Percentiles rank a stretch among this genome's conserved stretches.
Conservation (phyloP, 2,888 invertebrate species). For the Andrena bicolor region DNA sequence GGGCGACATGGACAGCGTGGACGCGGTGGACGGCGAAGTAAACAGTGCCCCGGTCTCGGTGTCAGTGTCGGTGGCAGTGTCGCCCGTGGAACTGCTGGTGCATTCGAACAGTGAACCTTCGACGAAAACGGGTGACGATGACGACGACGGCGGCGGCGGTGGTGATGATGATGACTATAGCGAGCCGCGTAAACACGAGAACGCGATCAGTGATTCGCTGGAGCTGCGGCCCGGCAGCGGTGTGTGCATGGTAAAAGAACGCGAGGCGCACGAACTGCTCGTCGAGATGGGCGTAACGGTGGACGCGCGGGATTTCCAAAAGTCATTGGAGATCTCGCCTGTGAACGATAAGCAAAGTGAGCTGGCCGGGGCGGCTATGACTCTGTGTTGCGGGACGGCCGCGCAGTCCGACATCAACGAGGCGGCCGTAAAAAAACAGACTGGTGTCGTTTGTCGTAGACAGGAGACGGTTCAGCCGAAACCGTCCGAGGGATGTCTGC, state of each 20-base stretch:
- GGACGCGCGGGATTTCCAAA: conserved; percentile 53
- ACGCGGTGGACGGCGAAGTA: conserved; percentile 82
- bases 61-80: conserved; percentile 70
- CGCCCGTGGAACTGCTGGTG: conserved; percentile 72
- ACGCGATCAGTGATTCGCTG: conserved; percentile 74
- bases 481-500: conserved; percentile 89
- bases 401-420: conserved; percentile 71
- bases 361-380: conserved; percentile 81
- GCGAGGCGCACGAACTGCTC: conserved; percentile 63
- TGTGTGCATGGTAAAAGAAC: conserved; percentile 59
- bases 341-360: conserved; percentile 76
- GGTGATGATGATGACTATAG: conserved; percentile 61
- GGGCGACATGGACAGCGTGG: conserved; percentile 82
- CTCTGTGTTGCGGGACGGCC: conserved; percentile 82
- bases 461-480: conserved; percentile 83
- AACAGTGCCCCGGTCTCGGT: conserved; percentile 53
- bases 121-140: conserved; percentile 50
- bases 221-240: conserved; percentile 41
- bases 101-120: conserved; percentile 74
- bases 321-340: conserved; percentile 69
- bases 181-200: conserved; percentile 58
- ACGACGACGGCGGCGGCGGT: conserved; percentile 52
- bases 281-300: conserved; percentile 42
- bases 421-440: conserved; percentile 72
- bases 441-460: conserved; percentile 82